Evolutionary conservation across 2,888 invertebrate genomes (phyloP).

Genomic region (Asteroscopus sphinx): DNA sequence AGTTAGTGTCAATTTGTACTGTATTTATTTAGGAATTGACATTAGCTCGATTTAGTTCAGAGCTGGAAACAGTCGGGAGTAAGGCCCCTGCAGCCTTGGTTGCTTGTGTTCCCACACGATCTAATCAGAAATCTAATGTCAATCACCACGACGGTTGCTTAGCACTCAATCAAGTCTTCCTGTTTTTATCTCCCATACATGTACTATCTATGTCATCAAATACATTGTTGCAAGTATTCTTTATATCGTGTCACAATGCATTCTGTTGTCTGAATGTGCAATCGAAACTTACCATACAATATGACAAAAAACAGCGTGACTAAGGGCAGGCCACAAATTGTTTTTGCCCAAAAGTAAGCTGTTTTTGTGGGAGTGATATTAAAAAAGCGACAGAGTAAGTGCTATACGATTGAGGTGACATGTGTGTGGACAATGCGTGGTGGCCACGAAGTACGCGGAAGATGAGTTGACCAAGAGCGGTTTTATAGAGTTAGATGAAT

Average conservation of each 20-base stretch:
- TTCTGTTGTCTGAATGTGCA: constrained; percentile 8
- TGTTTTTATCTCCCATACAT: not conserved
- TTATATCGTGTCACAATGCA: not conserved
- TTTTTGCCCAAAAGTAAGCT: constrained; percentile 72
- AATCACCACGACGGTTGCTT: constrained; percentile 10
- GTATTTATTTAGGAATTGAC: too few species aligned
- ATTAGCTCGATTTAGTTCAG: too few species aligned
- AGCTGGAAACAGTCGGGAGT: too few species aligned
- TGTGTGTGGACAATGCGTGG: constrained; percentile 69
- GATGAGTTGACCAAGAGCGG: not conserved
- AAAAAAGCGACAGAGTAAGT: constrained; percentile 83
- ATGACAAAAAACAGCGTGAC: constrained; percentile 63
- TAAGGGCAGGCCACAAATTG: constrained; percentile 72
- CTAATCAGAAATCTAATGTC: constrained; percentile 14
- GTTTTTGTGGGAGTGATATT: constrained; percentile 79
- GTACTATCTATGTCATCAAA: not conserved
- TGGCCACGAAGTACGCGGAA: constrained; percentile 63
- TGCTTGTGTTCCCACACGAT: not conserved
- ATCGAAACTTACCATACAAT: constrained; percentile 58
- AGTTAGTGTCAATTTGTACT: too few species aligned
- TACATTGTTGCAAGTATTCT: constrained; percentile 15
- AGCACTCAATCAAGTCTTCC: constrained; percentile 14
- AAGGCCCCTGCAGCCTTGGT: too few species aligned
- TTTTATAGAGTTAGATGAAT: too few species aligned
- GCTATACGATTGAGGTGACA: constrained; percentile 82